These are phyloP conservation scores for Drosophila tanythrix DNA, from an alignment of 2,888 invertebrate species.

Conservation along the genomic window DNA sequence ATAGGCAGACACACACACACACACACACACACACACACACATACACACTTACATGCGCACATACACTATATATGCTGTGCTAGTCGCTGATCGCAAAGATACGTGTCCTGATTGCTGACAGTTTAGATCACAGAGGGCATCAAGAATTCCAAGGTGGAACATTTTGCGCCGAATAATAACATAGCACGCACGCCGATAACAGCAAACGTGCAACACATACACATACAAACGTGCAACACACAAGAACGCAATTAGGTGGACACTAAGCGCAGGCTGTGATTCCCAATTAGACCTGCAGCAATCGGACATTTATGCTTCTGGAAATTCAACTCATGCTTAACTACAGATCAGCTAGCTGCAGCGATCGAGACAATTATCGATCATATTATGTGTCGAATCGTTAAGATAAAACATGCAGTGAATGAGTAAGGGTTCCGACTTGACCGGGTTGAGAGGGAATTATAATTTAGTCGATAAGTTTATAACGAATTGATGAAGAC, in stretches of 20 bases:
- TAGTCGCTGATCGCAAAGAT: conserved; percentile 6
- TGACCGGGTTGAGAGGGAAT: not conserved
- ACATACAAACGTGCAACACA: conserved; percentile 9
- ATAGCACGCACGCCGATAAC: conserved; percentile 16
- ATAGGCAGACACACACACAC: not conserved
- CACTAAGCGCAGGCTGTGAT: conserved; percentile 23
- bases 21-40: not conserved
- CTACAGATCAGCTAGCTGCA: not conserved
- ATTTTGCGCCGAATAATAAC: conserved; percentile 32
- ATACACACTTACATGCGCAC: too few species aligned
- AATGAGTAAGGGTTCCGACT: not conserved
- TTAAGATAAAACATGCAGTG: too few species aligned
- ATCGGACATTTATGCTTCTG: conserved; percentile 3
- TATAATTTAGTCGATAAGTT: too few species aligned
- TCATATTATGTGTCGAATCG: too few species aligned
- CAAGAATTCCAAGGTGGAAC: conserved; percentile 40
- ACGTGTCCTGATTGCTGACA: conserved; percentile 10
- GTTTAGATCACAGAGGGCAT: conserved; percentile 1
- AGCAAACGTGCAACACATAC: conserved; percentile 12
- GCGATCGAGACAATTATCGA: not conserved
- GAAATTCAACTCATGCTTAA: not conserved
- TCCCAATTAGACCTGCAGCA: conserved; percentile 3
- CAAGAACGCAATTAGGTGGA: conserved; percentile 43
- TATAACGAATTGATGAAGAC: not conserved
- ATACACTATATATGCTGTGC: not conserved